Evolutionary conservation across 2,113 vertebrate species (phyloP), one percentile per base, ranked within the genome.

Genomic region (Bucco capensis): DNA sequence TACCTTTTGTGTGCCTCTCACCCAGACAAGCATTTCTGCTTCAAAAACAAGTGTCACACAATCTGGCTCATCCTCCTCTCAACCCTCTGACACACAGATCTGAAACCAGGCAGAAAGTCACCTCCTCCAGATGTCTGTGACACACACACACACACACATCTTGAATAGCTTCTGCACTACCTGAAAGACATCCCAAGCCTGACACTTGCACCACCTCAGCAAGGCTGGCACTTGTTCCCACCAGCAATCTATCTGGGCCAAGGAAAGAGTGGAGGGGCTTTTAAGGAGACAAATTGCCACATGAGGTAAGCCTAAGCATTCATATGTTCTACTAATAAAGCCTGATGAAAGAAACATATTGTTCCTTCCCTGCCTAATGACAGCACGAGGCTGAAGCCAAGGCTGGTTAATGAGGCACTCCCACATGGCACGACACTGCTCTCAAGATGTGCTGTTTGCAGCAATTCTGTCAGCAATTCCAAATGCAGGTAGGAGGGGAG

Each of bases 1-100:
- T 53, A 31, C 13, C 0, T 0, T 18, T 4, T 11, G 23, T 1
- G 3, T 47, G 49, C 22, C 42, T 40, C 35, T 33, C 30, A 37
- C 15, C 15, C 40, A 53, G 23, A 1, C 54, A 77, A 14, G 5
- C 4, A 14, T 9, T 62, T 47, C 35, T 64, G 27, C 74, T 24
- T n/a, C 5, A 38, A 56, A 37, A 14, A 30, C 24, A 27, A 66
- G 19, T 3, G 19, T 19, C 70, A 14, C n/a, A 13, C 31, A 42
- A 3, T 3, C 30, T 33, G 49, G 38, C 71, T 64, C 38, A 60
- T 19, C 35, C 56, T 72, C 5, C n/a, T 24, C 49, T 54, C 33
- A 77, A 22, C 51, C 14, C 5, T 10, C 30, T 15, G 46, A 40
- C 27, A 58, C 31, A 5, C 12, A 50, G 33, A n/a, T 40, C 10